Evolutionary conservation across 1,140 invertebrate genomes (phyloP).

Genomic region (Lethrus apterus): DNA sequence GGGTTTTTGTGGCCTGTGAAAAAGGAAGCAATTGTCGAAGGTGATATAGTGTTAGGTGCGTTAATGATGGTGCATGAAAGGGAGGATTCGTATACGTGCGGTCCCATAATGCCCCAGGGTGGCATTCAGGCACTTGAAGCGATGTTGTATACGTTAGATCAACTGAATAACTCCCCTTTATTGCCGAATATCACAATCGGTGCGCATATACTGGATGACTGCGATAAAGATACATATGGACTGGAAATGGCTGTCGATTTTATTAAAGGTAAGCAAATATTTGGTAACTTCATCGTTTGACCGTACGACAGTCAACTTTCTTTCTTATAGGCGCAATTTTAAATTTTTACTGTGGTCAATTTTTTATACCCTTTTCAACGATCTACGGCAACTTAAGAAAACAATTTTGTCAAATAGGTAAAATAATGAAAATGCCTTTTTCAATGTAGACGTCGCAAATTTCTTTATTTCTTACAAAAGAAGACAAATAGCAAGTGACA

Average conservation of each 20-base stretch:
- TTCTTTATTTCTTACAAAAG: too few species aligned
- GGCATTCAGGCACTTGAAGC: constrained; percentile 77
- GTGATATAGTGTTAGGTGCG: constrained; percentile 77
- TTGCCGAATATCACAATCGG: constrained; percentile 68
- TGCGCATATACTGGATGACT: constrained; percentile 81
- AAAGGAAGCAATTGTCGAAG: constrained; percentile 75
- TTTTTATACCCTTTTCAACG: too few species aligned
- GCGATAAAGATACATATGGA: constrained; percentile 87
- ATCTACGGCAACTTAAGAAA: too few species aligned
- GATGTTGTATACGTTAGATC: constrained; percentile 81
- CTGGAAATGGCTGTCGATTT: constrained; percentile 89
- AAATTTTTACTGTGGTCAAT: too few species aligned
- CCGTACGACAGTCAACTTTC: too few species aligned
- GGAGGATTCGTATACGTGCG: constrained; percentile 70
- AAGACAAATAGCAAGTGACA: too few species aligned
- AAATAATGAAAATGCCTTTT: too few species aligned
- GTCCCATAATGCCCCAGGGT: constrained; percentile 83
- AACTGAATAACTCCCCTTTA: constrained; percentile 55
- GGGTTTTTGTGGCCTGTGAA: constrained; percentile 71
- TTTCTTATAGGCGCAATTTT: too few species aligned
- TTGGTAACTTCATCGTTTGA: too few species aligned
- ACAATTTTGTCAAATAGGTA: too few species aligned
- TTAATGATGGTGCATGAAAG: constrained; percentile 91
- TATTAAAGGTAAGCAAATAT: constrained; percentile 80
- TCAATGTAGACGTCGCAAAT: too few species aligned